Conservation (phyloP, 2,888 invertebrate genomes). For the Phanerotoma sp. region DNA sequence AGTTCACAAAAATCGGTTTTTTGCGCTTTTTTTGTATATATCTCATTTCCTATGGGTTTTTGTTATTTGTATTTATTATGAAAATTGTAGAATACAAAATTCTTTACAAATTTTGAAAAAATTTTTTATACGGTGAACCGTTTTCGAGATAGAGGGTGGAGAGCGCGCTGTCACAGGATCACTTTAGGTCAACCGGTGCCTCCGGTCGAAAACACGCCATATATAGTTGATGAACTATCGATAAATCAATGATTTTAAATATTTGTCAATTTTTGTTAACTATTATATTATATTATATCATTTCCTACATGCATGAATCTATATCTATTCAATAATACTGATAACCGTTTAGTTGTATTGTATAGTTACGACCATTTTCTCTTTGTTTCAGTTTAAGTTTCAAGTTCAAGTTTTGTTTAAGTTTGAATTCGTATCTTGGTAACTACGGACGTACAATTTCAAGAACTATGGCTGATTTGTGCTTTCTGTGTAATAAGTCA, state of each 20-base stretch:
- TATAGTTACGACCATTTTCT: neutral
- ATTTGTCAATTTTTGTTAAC: too few relatives aligned
- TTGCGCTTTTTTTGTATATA: neutral
- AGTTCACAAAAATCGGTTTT: neutral
- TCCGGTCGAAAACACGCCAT: neutral
- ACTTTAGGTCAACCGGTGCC: neutral
- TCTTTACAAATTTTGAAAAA: neutral
- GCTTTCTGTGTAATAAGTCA: slow-evolving; percentile 29
- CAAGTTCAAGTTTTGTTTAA: neutral
- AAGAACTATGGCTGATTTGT: slow-evolving; percentile 30
- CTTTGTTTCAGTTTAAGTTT: too few relatives aligned
- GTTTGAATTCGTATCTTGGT: slow-evolving; percentile 7
- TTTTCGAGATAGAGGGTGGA: too few relatives aligned
- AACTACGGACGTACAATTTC: slow-evolving; percentile 29
- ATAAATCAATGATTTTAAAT: too few relatives aligned
- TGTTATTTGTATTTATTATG: neutral
- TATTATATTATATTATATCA: too few relatives aligned
- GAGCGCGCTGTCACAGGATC: neutral
- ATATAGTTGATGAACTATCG: too few relatives aligned
- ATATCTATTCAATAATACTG: too few relatives aligned
- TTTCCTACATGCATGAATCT: too few relatives aligned
- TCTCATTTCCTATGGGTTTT: neutral
- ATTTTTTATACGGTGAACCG: neutral
- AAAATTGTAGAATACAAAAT: neutral
- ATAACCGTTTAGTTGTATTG: too few relatives aligned